Evolutionary conservation across 2,797 vertebrate species (phyloP).

Genomic region (Cyprinodon diabolis): DNA sequence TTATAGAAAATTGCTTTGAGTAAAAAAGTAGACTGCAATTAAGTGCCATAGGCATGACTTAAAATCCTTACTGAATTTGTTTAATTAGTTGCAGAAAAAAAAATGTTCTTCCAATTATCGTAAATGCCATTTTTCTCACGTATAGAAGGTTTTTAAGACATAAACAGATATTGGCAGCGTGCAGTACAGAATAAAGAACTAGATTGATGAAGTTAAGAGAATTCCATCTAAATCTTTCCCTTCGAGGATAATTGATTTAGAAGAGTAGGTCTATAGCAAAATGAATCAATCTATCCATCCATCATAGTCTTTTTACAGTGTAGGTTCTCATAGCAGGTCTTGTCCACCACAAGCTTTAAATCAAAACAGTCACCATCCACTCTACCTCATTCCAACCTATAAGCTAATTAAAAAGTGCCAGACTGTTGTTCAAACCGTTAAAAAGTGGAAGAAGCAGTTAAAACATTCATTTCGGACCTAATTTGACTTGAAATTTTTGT

Average conservation of each 20-base stretch:
- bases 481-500: no score
- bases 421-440: no score
- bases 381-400: no score
- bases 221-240: background rate
- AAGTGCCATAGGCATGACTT: conserved; percentile 5
- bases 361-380: no score
- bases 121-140: background rate
- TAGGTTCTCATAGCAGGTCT: background rate
- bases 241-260: background rate
- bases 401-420: no score
- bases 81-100: conserved; percentile 1
- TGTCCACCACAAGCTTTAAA: no score
- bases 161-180: background rate
- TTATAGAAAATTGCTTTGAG: background rate
- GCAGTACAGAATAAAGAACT: background rate
- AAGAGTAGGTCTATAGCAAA: background rate
- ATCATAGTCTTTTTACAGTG: background rate
- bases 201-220: background rate
- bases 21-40: conserved; percentile 1
- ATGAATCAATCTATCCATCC: background rate
- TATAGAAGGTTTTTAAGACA: background rate
- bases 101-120: background rate
- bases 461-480: no score
- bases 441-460: no score
- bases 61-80: conserved; percentile 9